Evolutionary conservation across 1,140 invertebrate species (phyloP), one percentile per base, ranked within the genome.

Genomic region (Phthorimaea operculella): DNA sequence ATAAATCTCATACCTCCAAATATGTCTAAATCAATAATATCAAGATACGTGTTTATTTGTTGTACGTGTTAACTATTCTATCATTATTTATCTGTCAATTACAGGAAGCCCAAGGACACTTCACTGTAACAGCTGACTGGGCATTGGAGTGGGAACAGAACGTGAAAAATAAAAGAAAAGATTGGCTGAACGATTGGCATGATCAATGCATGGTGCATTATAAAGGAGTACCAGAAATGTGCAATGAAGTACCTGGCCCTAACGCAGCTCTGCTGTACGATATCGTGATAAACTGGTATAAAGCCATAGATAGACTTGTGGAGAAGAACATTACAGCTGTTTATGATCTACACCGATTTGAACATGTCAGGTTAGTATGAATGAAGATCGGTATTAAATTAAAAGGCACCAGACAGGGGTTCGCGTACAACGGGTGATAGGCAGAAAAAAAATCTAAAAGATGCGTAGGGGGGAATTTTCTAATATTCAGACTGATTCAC

Each of bases 181-280:
- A 7, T 6, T 39, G 36, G 36, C 10, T 12, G 36, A 9, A 39
- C 1, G 1, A 1, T 10, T 39, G 36, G 36, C 2, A 9, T 4
- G 10, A 39, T 39, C 36, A 39, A 39, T 39, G n/a, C 36, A 39
- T 11, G 33, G n/a, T 34, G 10, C n/a, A 12, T 39, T 4, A 39
- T 39, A 3, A 39, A 10, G 10, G 36, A n/a, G 1, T 12, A 39
- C 36, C 3, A 4, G 10, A 39, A 39, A 5, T 39, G 36, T 9
- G 3, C 10, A n/a, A n/a, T 39, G 36, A 39, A 3, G 36, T 2
- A 39, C 36, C 21, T 5, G 48, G 48, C 12, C 55, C 48, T 4
- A 0, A 9, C 45, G 51, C 48, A 10, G 51, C 58, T 17, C 51
- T 74, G 52, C 67, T 83, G 12, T 80, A 80, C 63, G 79, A 83